Evolutionary conservation across 2,113 vertebrate genomes (phyloP).

Genomic region (Lampris megalopsis): DNA sequence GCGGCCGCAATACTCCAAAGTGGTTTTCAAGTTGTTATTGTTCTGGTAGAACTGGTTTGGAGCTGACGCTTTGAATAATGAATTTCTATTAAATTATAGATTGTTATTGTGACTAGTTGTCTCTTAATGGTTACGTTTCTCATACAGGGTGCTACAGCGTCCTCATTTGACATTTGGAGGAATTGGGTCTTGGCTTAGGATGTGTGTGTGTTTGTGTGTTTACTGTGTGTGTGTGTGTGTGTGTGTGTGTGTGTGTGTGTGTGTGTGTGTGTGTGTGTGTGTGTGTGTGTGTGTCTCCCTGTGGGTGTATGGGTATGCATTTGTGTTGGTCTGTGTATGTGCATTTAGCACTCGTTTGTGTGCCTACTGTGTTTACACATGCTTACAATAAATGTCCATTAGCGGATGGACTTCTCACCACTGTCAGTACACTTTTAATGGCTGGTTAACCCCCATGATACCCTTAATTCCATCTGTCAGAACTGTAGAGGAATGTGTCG

Average conservation of each 20-base stretch:
- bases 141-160: conserved; percentile 19
- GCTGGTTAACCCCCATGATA: conserved; percentile 43
- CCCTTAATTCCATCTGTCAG: conserved; percentile 42
- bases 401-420: conserved; percentile 45
- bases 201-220: too few species aligned
- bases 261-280: too few species aligned
- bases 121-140: conserved; percentile 27
- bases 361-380: too few species aligned
- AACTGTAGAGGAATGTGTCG: too few species aligned
- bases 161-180: conserved; percentile 13
- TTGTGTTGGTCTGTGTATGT: too few species aligned
- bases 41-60: neutral
- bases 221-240: neutral
- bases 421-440: conserved; percentile 28
- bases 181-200: neutral
- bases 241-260: too few species aligned
- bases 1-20: neutral
- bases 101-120: conserved; percentile 17
- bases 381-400: conserved; percentile 21
- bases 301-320: neutral
- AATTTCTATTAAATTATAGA: conserved; percentile 18
- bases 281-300: too few species aligned
- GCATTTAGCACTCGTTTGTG: too few species aligned
- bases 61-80: conserved; percentile 40
- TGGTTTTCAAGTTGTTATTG: neutral